Base-by-base conservation (phyloP, 2,113 vertebrate species). In the Lycaon pictus region DNA sequence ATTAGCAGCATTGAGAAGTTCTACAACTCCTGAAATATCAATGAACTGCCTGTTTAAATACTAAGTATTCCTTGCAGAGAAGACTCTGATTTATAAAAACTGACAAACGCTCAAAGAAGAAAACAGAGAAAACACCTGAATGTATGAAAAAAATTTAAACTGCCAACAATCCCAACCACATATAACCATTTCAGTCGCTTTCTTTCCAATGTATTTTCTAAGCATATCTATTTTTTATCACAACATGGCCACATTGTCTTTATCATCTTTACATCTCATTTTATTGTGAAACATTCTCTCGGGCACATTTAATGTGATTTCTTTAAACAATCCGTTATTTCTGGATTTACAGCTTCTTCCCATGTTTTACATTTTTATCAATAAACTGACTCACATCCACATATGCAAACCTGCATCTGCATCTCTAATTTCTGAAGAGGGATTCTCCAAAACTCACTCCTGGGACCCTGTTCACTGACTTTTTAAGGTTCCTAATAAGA, bases 1-100 rank as follows among this genome's bases (percentile, higher is more conserved):
- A 83, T 37, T 77, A 86, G 90, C 11, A 90, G 84, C 27, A 48
- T 25, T 13, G 23, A 91, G 53, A 92, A 80, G 60, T 27, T 90
- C 8, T 80, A 0, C 56, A 83, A 81, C 71, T 95, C 74, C 58
- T 85, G 15, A 95, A 93, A 53, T 91, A 93, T 69, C 94, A 89
- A 19, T 71, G 63, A 80, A 43, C 16, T 62, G 13, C 92, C 89
- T 79, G 10, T 69, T 93, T 83, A 95, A 90, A 89, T 86, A 89
- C 35, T 88, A 82, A 93, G 43, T 60, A 85, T 43, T n/a, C 19
- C 15, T 56, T 53, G 11, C 63, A n/a, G 65, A 93, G 20, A 90
- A 88, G n/a, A 96, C 74, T 92, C 55, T 89, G 22, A 79, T 90
- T 90, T 95, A 63, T 27, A 60, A 85, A 74, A 82, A 89, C n/a